A percentile compares a stretch with the other conserved stretches of the same genome.
Evolutionary conservation across 1,140 invertebrate genomes (phyloP).

Genomic region (Aphidius ervi): DNA sequence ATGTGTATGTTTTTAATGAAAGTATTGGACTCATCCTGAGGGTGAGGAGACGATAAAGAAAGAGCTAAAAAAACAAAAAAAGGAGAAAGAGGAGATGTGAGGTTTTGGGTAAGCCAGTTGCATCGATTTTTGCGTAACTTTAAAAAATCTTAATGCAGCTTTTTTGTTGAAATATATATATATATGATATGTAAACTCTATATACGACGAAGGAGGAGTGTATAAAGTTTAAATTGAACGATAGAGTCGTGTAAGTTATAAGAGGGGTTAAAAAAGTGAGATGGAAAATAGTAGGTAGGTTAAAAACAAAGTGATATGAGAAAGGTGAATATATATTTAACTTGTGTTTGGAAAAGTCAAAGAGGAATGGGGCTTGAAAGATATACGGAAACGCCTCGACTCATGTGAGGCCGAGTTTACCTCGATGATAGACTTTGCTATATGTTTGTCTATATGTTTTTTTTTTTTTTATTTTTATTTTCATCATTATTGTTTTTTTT

Average conservation of each 20-base stretch:
- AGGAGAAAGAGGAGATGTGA: conserved; percentile 11
- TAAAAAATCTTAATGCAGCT: conserved; percentile 53
- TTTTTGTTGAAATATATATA: conserved; percentile 23
- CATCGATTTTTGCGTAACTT: conserved; percentile 46
- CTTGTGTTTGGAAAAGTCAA: conserved; percentile 24
- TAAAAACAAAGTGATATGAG: conserved; percentile 28
- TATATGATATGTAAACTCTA: conserved; percentile 47
- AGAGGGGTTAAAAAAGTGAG: conserved; percentile 19
- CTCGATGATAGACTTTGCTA: no score
- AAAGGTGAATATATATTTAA: conserved; percentile 23
- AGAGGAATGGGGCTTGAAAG: conserved; percentile 7
- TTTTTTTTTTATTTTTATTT: no score
- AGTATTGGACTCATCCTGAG: no score
- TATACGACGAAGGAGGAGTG: conserved; percentile 46
- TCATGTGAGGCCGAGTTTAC: neutral
- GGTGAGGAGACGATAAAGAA: no score
- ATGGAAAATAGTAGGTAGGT: conserved; percentile 16
- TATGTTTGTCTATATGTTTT: no score
- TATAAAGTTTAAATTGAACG: conserved; percentile 53
- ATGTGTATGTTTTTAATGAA: no score
- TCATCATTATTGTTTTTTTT: no score
- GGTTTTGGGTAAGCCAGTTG: no score
- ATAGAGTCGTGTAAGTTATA: conserved; percentile 23
- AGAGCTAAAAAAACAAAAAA: neutral
- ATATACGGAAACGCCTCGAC: conserved; percentile 9